A percentile compares a stretch with the other conserved stretches of the same genome.
phyloP scores from a whole-genome alignment of 2,888 invertebrate genomes.

The Emesis russula region DNA sequence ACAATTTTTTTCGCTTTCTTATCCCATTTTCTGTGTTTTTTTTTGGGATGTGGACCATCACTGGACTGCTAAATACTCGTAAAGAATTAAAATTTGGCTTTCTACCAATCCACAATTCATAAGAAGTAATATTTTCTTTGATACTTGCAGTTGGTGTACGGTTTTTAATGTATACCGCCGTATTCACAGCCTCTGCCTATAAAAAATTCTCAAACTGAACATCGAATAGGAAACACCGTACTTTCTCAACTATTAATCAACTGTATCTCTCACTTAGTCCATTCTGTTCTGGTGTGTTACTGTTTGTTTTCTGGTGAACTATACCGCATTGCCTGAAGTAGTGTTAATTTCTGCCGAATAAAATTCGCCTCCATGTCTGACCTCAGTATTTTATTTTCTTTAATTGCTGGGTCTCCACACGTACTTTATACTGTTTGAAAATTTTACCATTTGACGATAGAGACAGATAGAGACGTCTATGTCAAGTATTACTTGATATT shows the following conservation, averaged over 20 bases:
- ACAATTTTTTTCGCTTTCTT: constrained; percentile 70
- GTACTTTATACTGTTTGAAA: constrained; percentile 40
- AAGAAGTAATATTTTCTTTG: constrained; percentile 9
- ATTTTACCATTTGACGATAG: no score
- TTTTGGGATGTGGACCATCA: constrained; percentile 75
- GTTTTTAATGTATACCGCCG: not conserved
- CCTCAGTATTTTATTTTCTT: constrained; percentile 54
- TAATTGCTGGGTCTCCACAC: constrained; percentile 53
- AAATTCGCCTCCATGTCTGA: constrained; percentile 63
- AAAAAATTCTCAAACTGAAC: constrained; percentile 26
- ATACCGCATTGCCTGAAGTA: constrained; percentile 57
- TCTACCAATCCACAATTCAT: constrained; percentile 9
- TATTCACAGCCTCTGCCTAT: constrained; percentile 15
- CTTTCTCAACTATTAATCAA: constrained; percentile 63
- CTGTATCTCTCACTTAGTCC: constrained; percentile 62
- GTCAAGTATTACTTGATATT: constrained; percentile 12
- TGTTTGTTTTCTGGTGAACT: constrained; percentile 71
- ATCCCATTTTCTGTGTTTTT: constrained; percentile 79
- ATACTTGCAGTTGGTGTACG: constrained; percentile 1
- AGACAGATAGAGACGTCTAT: constrained; percentile 20
- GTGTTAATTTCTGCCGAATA: constrained; percentile 67
- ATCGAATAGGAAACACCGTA: constrained; percentile 64
- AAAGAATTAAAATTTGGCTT: constrained; percentile 75
- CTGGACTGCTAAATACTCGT: constrained; percentile 70
- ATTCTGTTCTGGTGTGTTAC: constrained; percentile 75